Evolutionary conservation across 2,888 invertebrate genomes (phyloP).

Genomic region (Yponomeuta plumbellus): DNA sequence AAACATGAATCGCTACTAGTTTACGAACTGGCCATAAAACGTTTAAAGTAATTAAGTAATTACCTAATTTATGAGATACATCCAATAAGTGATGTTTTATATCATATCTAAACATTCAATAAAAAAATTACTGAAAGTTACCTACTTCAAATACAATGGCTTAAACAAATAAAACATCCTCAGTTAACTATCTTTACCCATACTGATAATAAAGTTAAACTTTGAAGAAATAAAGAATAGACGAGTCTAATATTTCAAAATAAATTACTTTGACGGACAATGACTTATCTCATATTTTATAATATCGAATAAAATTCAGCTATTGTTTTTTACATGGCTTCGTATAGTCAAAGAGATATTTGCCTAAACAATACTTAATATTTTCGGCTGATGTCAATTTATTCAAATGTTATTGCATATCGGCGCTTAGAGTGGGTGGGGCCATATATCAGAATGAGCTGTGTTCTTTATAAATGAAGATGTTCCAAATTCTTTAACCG

Average conservation of each 20-base stretch:
- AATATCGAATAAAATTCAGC: background rate
- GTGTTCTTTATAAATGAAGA: slow-evolving; percentile 22
- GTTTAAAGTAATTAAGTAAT: background rate
- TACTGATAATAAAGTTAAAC: no score
- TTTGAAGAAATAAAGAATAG: no score
- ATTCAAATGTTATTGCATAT: slow-evolving; percentile 51
- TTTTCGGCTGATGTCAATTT: slow-evolving; percentile 32
- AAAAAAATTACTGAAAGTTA: no score
- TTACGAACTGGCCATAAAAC: background rate
- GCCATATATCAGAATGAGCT: slow-evolving; percentile 45
- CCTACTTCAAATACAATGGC: no score
- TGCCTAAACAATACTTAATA: slow-evolving; percentile 25
- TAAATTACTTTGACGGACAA: background rate
- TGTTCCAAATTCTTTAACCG: slow-evolving; percentile 43
- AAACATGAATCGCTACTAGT: background rate
- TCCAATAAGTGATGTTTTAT: background rate
- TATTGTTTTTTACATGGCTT: background rate
- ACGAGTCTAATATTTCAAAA: no score
- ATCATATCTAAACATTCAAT: no score
- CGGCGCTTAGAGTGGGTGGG: slow-evolving; percentile 57
- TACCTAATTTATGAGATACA: background rate
- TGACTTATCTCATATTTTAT: background rate
- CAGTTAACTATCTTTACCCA: no score
- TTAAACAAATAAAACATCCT: no score
- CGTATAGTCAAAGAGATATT: slow-evolving; percentile 18